Conservation (phyloP, 2,888 invertebrate species). For the Spilarctia lutea region DNA sequence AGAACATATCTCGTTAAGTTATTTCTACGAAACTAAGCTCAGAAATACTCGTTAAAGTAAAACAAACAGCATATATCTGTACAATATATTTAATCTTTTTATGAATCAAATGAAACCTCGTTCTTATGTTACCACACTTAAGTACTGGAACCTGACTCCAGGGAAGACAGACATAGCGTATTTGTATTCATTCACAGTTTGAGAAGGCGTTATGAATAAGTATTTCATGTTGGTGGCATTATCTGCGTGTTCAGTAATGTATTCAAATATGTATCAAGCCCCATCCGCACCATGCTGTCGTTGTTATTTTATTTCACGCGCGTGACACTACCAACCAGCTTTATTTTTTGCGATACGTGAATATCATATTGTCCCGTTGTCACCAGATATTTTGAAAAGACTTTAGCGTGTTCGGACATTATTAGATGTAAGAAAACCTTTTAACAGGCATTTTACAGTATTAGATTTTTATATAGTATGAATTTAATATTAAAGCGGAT, state of each 20-base stretch:
- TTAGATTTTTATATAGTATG: not conserved
- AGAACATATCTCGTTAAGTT: not conserved
- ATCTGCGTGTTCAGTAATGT: conserved; percentile 84
- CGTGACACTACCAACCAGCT: conserved; percentile 76
- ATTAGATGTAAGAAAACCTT: conserved; percentile 14
- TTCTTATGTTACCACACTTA: conserved; percentile 29
- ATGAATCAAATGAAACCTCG: conserved; percentile 15
- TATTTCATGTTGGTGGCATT: conserved; percentile 79
- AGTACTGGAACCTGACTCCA: conserved; percentile 24
- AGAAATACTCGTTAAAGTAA: not conserved
- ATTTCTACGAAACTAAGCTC: not conserved
- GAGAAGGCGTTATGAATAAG: conserved; percentile 83
- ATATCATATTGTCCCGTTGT: conserved; percentile 66
- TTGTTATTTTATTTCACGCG: conserved; percentile 85
- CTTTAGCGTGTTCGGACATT: conserved; percentile 26
- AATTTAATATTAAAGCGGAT: not conserved
- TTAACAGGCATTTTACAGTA: not conserved
- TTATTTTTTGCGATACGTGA: conserved; percentile 76
- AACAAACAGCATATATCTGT: not conserved
- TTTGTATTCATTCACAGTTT: conserved; percentile 77
- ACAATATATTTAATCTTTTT: conserved; percentile 3
- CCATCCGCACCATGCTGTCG: conserved; percentile 81
- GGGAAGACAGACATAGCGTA: conserved; percentile 49
- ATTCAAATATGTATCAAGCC: conserved; percentile 86
- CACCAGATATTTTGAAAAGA: conserved; percentile 53